These are phyloP conservation scores for Synanthedon vespiformis DNA, from an alignment of 2,888 invertebrate genomes.

Conservation along the genomic window DNA sequence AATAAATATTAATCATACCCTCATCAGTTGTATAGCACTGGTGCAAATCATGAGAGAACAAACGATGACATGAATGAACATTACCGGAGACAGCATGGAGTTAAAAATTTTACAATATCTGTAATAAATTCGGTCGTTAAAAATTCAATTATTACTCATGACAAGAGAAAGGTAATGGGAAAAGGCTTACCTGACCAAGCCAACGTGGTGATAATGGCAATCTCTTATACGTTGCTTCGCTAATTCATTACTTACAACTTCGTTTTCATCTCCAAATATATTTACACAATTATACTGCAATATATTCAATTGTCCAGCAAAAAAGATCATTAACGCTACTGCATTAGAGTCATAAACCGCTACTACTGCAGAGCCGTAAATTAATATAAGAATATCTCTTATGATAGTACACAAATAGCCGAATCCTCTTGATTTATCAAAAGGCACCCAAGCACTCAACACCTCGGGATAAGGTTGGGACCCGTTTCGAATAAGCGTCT, in stretches of 20 bases:
- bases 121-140: slow-evolving; percentile 12
- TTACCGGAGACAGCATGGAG: slow-evolving; percentile 47
- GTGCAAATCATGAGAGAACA: slow-evolving; percentile 62
- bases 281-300: slow-evolving; percentile 34
- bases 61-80: slow-evolving; percentile 57
- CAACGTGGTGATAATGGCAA: slow-evolving; percentile 37
- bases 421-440: slow-evolving; percentile 32
- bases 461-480: slow-evolving; percentile 42
- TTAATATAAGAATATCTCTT: slow-evolving; percentile 32
- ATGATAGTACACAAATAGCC: slow-evolving; percentile 35
- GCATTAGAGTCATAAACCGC: slow-evolving; percentile 51
- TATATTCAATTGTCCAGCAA: slow-evolving; percentile 45
- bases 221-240: slow-evolving; percentile 28
- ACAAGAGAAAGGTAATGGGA: not conserved
- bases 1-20: slow-evolving; percentile 19
- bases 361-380: slow-evolving; percentile 52
- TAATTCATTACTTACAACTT: slow-evolving; percentile 16
- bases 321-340: slow-evolving; percentile 49
- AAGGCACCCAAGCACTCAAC: slow-evolving; percentile 52
- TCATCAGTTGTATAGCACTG: slow-evolving; percentile 47
- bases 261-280: slow-evolving; percentile 26
- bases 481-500: slow-evolving; percentile 24
- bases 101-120: slow-evolving; percentile 45
- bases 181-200: slow-evolving; percentile 36
- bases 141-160: not conserved